Base-by-base conservation (phyloP, 2,888 invertebrate genomes). In the Lasioglossum figueresi region DNA sequence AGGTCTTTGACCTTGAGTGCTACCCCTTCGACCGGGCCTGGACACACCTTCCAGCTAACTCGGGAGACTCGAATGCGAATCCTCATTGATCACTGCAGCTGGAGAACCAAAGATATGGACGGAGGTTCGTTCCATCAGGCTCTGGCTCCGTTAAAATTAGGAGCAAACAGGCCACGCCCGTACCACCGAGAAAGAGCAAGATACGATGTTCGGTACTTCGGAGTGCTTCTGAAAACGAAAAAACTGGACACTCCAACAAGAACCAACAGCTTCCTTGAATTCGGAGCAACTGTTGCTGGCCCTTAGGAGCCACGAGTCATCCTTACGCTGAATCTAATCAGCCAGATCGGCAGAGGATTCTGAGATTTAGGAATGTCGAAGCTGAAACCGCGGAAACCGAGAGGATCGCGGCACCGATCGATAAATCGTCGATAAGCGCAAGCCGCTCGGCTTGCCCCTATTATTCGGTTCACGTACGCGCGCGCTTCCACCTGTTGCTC, bases 401-500 rank as follows among this genome's bases (percentile, higher is more conserved):
- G 63, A 63, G n/a, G 52, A 52, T 63, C 63, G 59, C 23, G 56
- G 52, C 40, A n/a, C 56, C 68, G 79, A 82, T 70, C 74, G 76
- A 84, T 82, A 63, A 84, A 79, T 79, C 70, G 75, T 75, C 71
- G 31, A 34, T 27, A 74, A 77, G 66, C 59, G 56, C 45, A 45
- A 80, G 63, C 72, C 52, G 63, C 73, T 63, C 45, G 76, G 37
- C 73, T 82, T 66, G 73, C 79, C 83, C 85, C 83, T 86, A 85
- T 89, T 90, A 91, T 92, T 89, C 88, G 83, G 77, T 85, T 83
- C 87, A 88, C 88, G 86, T 89, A 85, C 81, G 77, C 23, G 83
- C 66, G 31, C 31, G 79, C 82, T 91, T 92, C 91, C 93, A 94
- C 94, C 94, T 94, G 94, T 93, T 93, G 92, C 90, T 90, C 90